Base-by-base conservation (phyloP, 2,113 vertebrate genomes). In the Mobula hypostoma region DNA sequence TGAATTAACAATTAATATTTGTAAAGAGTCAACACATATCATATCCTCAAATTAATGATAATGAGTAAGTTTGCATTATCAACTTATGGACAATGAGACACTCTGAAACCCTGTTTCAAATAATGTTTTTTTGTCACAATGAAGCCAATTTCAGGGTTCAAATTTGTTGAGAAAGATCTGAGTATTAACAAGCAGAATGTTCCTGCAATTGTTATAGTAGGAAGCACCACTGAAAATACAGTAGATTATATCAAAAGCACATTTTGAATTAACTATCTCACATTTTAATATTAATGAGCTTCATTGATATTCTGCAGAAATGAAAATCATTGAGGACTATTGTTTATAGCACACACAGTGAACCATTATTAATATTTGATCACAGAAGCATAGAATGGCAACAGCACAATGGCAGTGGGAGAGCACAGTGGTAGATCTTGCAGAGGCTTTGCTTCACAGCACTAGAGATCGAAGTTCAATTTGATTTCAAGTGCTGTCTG, bases 351-450 rank as follows among this genome's bases (percentile, higher is more conserved):
- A n/a, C 61, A 66, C 29, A 21, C 63, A 68, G 9, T 14, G n/a
- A n/a, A 15, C 61, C 61, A 90, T 66, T 32, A 32, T 66, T 90
- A 90, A 66, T 90, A 66, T 90, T 66, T 90, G 85, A 90, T 90
- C 29, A 66, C 19, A 24, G 72, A 24, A 74, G 72, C 15, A 74
- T 74, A 5, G 63, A 66, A 66, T 66, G 63, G 63, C 63, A 66
- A 66, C 63, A 7, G 5, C 63, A 66, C 11, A 12, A 66, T 66
- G 12, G 63, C 14, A 11, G 63, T 14, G 14, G 63, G 63, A 5
- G 7, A 14, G 8, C 63, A 66, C 7, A 66, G 63, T 66, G 63
- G 63, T 7, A 14, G 7, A 66, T 2, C 63, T 7, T 11, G 63
- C 1, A 8, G 63, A 66, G 63, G 8, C 63, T 11, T 66, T 66